Evolutionary conservation across 2,797 vertebrate genomes (phyloP).

Genomic region (Tauraco hartlaubi): DNA sequence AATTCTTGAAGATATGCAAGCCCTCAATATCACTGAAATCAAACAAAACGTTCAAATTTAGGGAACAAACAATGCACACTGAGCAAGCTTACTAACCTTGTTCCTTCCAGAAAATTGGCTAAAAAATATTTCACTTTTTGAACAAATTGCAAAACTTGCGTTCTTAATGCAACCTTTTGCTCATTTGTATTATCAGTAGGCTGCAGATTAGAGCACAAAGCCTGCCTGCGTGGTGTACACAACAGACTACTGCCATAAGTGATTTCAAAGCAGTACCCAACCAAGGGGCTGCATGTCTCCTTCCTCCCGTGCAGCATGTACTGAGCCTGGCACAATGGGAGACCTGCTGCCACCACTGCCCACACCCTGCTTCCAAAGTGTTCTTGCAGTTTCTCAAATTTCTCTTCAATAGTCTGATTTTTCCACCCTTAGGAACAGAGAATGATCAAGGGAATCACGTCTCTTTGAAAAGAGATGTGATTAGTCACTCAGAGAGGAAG

Average conservation of each 20-base stretch:
- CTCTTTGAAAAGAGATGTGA: conserved; percentile 2
- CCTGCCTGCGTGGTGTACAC: background rate
- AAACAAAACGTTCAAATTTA: background rate
- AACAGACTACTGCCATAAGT: background rate
- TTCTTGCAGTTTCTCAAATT: conserved; percentile 25
- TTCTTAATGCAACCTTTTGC: background rate
- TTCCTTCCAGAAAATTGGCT: background rate
- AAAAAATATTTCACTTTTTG: background rate
- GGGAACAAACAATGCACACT: background rate
- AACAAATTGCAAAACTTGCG: background rate
- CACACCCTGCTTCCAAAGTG: background rate
- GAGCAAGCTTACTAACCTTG: background rate
- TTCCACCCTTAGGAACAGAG: background rate
- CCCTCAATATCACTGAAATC: background rate
- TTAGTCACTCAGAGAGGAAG: conserved; percentile 10
- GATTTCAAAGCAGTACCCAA: background rate
- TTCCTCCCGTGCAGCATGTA: background rate
- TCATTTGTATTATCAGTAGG: background rate
- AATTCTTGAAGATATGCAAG: background rate
- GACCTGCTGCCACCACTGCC: background rate
- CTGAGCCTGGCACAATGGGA: background rate
- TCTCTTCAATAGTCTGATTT: background rate
- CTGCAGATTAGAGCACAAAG: background rate
- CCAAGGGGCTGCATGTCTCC: background rate
- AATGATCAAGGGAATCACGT: conserved; percentile 15